Conservation (phyloP, 2,888 invertebrate genomes). For the Acrocyrtus sp. region DNA sequence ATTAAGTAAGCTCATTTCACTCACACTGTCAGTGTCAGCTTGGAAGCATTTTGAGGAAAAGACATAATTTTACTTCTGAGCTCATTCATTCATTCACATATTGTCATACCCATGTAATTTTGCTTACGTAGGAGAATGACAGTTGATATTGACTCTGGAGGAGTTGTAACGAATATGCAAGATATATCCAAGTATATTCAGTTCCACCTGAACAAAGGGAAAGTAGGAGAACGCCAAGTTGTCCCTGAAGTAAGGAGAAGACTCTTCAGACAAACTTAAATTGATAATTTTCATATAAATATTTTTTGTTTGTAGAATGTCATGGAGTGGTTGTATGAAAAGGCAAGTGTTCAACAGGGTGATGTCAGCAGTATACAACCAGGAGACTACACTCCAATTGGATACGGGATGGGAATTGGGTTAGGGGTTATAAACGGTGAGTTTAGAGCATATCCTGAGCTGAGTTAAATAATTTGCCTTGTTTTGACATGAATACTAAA, state of each 20-base stretch:
- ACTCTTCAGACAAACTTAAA: neutral
- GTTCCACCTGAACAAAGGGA: slow-evolving; percentile 41
- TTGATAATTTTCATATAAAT: too few species aligned
- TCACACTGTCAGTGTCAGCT: neutral
- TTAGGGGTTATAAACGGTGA: neutral
- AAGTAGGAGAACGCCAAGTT: slow-evolving; percentile 46
- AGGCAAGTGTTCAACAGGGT: too few species aligned
- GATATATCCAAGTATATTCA: slow-evolving; percentile 39
- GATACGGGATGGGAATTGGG: neutral
- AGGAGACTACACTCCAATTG: neutral
- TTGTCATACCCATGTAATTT: too few species aligned
- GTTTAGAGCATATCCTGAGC: neutral
- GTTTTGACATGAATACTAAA: too few species aligned
- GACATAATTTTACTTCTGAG: slow-evolving; percentile 62
- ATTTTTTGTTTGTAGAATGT: neutral
- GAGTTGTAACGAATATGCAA: slow-evolving; percentile 25
- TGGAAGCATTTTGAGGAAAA: slow-evolving; percentile 65
- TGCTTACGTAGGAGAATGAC: slow-evolving; percentile 17
- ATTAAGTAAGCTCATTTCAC: slow-evolving; percentile 11
- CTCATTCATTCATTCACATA: neutral
- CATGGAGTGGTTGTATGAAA: slow-evolving; percentile 10
- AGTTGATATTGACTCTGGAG: slow-evolving; percentile 20
- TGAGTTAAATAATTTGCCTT: neutral
- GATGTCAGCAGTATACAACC: neutral
- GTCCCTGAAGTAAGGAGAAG: slow-evolving; percentile 26